Evolutionary conservation across 2,797 vertebrate species (phyloP), one percentile per base, ranked within the genome.

Genomic region (Micropoecilia bifurca): DNA sequence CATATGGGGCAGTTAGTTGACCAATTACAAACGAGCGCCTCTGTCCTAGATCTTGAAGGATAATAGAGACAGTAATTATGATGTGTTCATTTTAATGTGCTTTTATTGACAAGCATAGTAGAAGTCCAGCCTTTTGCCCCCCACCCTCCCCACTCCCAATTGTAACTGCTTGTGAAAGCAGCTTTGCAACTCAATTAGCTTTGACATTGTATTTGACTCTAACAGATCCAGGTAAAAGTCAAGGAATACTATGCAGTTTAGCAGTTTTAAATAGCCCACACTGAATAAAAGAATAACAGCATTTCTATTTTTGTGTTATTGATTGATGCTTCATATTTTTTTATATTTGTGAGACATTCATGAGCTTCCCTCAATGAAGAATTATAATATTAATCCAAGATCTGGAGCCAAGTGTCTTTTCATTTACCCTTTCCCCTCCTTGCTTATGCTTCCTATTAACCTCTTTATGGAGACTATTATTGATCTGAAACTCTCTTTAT

Each of bases 91-190:
- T 93, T 92, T 94, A 94, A 94, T 93, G 82, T 86, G 87, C 78
- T 92, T 95, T 96, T 95, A 96, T 95, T 96, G 94, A 95, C 94
- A 92, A 92, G 90, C 89, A 89, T 81, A 79, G 81, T 85, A 83
- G 87, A 74, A 6, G 85, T 85, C 85, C 89, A 88, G 88, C 81
- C 80, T 87, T 85, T 36, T 16, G 33, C 30, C 30, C 33, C 33
- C 13, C 41, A 75, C 47, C 83, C 84, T 88, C 87, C 84, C 43
- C 80, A 48, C 80, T 85, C 88, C 87, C 85, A 73, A 80, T 87
- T 85, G 87, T 86, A 87, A 90, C 82, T 91, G 93, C 90, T 90
- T 89, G 81, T 89, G 91, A 92, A 93, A 94, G 89, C 85, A 87
- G 88, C 86, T 92, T 87, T 84, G 85, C 81, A 87, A 90, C 86